These are phyloP conservation scores for Mycogona germanica DNA, from an alignment of 2,888 invertebrate genomes.

Conservation along the genomic window DNA sequence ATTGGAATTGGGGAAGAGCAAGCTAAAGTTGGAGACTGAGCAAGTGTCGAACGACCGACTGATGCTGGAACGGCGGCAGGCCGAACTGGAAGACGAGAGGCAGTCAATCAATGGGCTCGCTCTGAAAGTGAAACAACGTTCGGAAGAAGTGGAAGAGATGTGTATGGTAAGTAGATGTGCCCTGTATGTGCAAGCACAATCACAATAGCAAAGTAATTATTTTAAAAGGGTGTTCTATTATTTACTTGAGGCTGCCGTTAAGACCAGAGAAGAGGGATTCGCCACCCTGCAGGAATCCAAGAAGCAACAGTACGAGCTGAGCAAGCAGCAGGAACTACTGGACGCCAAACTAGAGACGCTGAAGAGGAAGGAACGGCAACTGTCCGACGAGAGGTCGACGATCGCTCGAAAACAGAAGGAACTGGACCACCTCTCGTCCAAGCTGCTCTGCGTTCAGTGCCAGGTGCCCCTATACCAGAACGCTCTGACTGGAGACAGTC, in stretches of 20 bases:
- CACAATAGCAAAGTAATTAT: neutral
- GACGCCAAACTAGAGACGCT: neutral
- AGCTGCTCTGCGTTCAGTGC: neutral
- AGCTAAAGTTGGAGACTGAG: neutral
- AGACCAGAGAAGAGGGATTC: slow-evolving; percentile 5
- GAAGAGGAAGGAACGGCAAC: neutral
- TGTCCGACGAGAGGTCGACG: slow-evolving; percentile 1
- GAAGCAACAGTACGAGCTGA: neutral
- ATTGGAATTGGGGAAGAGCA: neutral
- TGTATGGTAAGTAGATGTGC: neutral
- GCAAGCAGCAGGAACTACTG: neutral
- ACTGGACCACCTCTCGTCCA: neutral
- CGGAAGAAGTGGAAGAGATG: slow-evolving; percentile 13
- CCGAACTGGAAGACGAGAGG: neutral
- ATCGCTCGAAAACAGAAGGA: neutral
- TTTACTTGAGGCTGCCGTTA: slow-evolving; percentile 1
- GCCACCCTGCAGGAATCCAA: slow-evolving; percentile 1
- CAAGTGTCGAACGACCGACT: neutral
- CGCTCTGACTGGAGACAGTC: neutral
- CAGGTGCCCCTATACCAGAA: neutral
- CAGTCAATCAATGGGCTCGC: neutral
- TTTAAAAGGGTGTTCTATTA: neutral
- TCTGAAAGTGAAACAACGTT: slow-evolving; percentile 8
- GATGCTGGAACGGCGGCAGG: neutral
- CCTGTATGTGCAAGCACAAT: too few relatives aligned